Percentiles rank a stretch among this genome's conserved stretches.
Evolutionary conservation across 2,113 vertebrate species (phyloP).

Genomic region (Rhea pennata): DNA sequence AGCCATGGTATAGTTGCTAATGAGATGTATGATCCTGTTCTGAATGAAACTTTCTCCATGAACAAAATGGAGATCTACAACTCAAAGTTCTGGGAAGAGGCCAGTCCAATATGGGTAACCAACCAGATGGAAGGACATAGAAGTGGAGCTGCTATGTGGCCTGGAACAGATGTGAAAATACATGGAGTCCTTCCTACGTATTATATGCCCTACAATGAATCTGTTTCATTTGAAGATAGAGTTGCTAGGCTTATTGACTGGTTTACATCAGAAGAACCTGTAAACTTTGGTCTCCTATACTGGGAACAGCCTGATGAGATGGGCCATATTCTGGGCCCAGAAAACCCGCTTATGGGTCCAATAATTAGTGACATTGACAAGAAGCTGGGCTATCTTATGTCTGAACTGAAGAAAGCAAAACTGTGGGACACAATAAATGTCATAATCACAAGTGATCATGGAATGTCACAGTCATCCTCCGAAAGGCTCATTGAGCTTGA

Average conservation of each 20-base stretch:
- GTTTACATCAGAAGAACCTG: slow-evolving; percentile 82
- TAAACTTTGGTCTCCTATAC: slow-evolving; percentile 89
- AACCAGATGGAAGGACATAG: slow-evolving; percentile 85
- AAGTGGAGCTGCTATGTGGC: slow-evolving; percentile 92
- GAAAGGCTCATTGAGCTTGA: slow-evolving; percentile 89
- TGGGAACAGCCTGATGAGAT: slow-evolving; percentile 92
- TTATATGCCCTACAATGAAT: slow-evolving; percentile 86
- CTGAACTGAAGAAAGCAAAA: slow-evolving; percentile 80
- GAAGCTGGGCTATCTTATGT: slow-evolving; percentile 88
- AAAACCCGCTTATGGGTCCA: slow-evolving; percentile 81
- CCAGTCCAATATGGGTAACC: slow-evolving; percentile 88
- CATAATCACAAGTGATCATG: slow-evolving; percentile 92
- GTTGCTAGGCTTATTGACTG: slow-evolving; percentile 84
- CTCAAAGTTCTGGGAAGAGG: slow-evolving; percentile 90
- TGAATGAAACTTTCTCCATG: slow-evolving; percentile 87
- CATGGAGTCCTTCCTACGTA: slow-evolving; percentile 79
- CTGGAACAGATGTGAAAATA: slow-evolving; percentile 89
- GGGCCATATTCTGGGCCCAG: slow-evolving; percentile 86
- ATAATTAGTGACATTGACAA: slow-evolving; percentile 84
- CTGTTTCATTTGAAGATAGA: slow-evolving; percentile 83
- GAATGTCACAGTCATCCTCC: slow-evolving; percentile 86
- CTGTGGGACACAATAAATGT: slow-evolving; percentile 85
- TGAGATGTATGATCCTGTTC: slow-evolving; percentile 88
- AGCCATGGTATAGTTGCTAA: slow-evolving; percentile 89
- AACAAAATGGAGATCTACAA: slow-evolving; percentile 80